Percentiles rank a stretch among this genome's conserved stretches.
phyloP scores from a whole-genome alignment of 2,797 vertebrate species.

The Poecilia velifera region DNA sequence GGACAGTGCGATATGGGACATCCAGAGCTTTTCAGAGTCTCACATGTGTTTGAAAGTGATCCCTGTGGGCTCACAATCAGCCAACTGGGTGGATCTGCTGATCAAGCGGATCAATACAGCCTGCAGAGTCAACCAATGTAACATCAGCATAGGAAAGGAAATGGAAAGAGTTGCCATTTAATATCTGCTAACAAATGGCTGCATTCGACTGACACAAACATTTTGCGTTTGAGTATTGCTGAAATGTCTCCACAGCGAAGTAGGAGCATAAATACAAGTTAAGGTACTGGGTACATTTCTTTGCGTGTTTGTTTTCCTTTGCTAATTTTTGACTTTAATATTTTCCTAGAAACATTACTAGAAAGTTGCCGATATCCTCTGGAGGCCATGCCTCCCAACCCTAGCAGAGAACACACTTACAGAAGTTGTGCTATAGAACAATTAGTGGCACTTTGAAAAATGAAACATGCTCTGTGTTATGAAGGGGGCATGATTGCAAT shows the following conservation, averaged over 20 bases:
- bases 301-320: background rate
- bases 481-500: constrained; percentile 52
- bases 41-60: background rate
- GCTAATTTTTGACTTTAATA: background rate
- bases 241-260: background rate
- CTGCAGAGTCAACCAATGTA: background rate
- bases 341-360: background rate
- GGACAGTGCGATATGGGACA: background rate
- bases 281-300: background rate
- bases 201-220: background rate
- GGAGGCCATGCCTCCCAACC: background rate
- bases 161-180: background rate
- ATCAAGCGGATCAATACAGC: background rate
- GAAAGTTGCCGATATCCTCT: background rate
- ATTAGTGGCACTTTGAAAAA: constrained; percentile 53
- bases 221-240: background rate
- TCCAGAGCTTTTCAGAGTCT: background rate
- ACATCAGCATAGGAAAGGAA: background rate
- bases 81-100: background rate
- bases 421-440: constrained; percentile 51
- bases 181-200: background rate
- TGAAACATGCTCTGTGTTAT: constrained; percentile 43
- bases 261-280: background rate
- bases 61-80: background rate
- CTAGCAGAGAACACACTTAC: constrained; percentile 29